Evolutionary conservation across 2,888 invertebrate genomes (phyloP).

Genomic region (Cheilosia vernalis): DNA sequence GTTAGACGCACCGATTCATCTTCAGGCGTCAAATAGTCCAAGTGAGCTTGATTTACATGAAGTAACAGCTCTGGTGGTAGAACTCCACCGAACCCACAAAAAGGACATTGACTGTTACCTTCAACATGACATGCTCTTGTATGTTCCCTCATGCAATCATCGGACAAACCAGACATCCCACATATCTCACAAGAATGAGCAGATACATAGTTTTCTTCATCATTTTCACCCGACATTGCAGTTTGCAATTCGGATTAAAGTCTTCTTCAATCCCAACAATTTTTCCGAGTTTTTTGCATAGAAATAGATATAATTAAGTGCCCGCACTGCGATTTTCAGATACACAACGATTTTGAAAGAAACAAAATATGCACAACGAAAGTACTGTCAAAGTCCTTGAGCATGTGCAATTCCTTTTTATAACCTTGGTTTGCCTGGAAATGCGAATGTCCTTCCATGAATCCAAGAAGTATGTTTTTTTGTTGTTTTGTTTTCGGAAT

Average conservation of each 20-base stretch:
- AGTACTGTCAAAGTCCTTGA: slow-evolving; percentile 45
- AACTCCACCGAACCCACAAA: slow-evolving; percentile 90
- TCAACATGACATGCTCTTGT: slow-evolving; percentile 91
- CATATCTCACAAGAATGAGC: slow-evolving; percentile 91
- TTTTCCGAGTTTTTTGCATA: slow-evolving; percentile 46
- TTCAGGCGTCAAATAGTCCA: slow-evolving; percentile 92
- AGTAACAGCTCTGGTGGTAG: slow-evolving; percentile 90
- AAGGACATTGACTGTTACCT: slow-evolving; percentile 91
- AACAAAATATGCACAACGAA: slow-evolving; percentile 26
- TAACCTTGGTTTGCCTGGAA: slow-evolving; percentile 28
- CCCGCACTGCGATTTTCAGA: slow-evolving; percentile 28
- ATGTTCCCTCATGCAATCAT: slow-evolving; percentile 91
- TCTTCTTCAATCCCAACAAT: slow-evolving; percentile 42
- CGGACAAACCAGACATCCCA: slow-evolving; percentile 91
- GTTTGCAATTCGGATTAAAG: slow-evolving; percentile 41
- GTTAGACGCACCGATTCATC: slow-evolving; percentile 91
- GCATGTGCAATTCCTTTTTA: slow-evolving; percentile 12
- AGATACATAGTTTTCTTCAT: slow-evolving; percentile 73
- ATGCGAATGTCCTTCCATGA: slow-evolving; percentile 18
- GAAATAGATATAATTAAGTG: slow-evolving; percentile 37
- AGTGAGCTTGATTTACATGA: slow-evolving; percentile 93
- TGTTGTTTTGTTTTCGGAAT: too few species aligned
- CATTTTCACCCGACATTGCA: slow-evolving; percentile 75
- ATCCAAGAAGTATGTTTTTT: neutral
- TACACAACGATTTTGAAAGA: slow-evolving; percentile 1